phyloP scores from a whole-genome alignment of 2,797 vertebrate species.

The Lacerta bilineata region DNA sequence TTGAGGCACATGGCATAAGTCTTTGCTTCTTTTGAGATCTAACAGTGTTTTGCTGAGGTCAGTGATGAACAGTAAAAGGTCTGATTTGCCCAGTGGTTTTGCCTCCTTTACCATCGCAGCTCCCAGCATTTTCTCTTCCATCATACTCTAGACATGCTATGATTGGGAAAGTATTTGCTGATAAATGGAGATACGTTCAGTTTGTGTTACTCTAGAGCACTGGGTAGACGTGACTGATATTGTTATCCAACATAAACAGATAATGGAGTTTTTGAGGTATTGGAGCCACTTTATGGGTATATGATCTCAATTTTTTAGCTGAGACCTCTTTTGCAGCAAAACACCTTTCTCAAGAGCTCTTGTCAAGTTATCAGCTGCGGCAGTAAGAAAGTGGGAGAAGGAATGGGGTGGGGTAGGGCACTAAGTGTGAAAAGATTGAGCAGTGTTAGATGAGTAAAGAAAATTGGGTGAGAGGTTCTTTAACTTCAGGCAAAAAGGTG shows the following conservation, averaged over 20 bases:
- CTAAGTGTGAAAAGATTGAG: not conserved
- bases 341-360: not conserved
- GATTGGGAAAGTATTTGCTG: conserved; percentile 68
- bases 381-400: too few relatives aligned
- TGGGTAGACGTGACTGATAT: conserved; percentile 2
- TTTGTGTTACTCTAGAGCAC: conserved; percentile 42
- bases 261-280: conserved; percentile 66
- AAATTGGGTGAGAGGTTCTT: not conserved
- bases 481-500: not conserved
- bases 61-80: conserved; percentile 75
- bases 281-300: conserved; percentile 45
- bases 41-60: conserved; percentile 61
- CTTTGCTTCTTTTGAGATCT: not conserved
- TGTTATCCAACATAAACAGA: conserved; percentile 73
- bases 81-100: conserved; percentile 59
- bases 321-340: conserved; percentile 73
- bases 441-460: not conserved
- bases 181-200: conserved; percentile 53
- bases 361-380: not conserved
- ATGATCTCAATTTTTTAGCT: conserved; percentile 82
- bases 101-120: conserved; percentile 48
- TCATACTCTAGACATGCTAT: conserved; percentile 50
- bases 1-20: too few relatives aligned
- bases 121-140: conserved; percentile 70
- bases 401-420: not conserved